phyloP scores from a whole-genome alignment of 2,888 invertebrate species.

The Proisotoma minuta region DNA sequence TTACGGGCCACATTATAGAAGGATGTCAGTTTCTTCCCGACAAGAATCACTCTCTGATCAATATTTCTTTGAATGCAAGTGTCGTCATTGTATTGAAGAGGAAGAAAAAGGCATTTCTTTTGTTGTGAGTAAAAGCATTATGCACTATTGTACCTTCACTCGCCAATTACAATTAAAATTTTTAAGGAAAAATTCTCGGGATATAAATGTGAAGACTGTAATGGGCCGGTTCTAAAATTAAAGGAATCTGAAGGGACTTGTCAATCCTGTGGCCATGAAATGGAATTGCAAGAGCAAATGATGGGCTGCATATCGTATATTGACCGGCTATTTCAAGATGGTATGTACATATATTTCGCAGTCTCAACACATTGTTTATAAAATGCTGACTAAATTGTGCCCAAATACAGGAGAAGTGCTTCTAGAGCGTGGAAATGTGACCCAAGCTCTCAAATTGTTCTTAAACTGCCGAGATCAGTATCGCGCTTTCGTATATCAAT shows the following conservation, averaged over 20 bases:
- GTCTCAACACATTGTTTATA: slow-evolving; percentile 6
- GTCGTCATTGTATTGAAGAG: slow-evolving; percentile 62
- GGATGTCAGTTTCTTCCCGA: slow-evolving; percentile 60
- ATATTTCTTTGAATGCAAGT: slow-evolving; percentile 75
- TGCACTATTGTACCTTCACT: neutral
- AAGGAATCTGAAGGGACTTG: neutral
- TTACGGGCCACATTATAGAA: slow-evolving; percentile 71
- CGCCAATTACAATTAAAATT: neutral
- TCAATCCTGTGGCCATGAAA: slow-evolving; percentile 49
- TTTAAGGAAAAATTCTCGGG: slow-evolving; percentile 47
- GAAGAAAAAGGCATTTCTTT: slow-evolving; percentile 28
- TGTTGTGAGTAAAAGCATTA: slow-evolving; percentile 27
- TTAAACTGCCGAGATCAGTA: neutral
- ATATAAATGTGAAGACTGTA: slow-evolving; percentile 48
- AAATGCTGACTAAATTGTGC: neutral
- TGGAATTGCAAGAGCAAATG: slow-evolving; percentile 22
- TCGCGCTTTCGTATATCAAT: neutral
- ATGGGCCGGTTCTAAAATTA: slow-evolving; percentile 43
- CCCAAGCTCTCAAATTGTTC: slow-evolving; percentile 53
- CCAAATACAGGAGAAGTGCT: slow-evolving; percentile 35
- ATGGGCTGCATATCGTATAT: slow-evolving; percentile 27
- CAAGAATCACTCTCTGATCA: slow-evolving; percentile 61
- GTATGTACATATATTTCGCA: slow-evolving; percentile 24
- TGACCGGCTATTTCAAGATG: slow-evolving; percentile 28
- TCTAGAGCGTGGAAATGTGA: slow-evolving; percentile 45